phyloP scores from a whole-genome alignment of 1,140 invertebrate genomes.

The Megalonaias nervosa region DNA sequence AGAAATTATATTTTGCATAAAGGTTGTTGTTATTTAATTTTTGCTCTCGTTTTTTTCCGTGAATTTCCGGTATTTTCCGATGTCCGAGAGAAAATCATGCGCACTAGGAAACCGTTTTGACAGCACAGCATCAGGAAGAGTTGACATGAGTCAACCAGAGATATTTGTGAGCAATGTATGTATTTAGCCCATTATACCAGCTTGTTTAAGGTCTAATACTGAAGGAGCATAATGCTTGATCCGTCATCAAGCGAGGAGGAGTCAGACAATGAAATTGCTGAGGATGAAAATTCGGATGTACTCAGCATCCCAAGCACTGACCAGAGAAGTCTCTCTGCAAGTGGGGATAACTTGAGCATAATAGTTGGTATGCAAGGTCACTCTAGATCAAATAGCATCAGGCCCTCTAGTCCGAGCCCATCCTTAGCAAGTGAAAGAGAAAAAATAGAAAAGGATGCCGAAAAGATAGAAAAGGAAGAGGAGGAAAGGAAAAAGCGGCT shows the following conservation, averaged over 20 bases:
- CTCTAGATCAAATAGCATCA: constrained; percentile 75
- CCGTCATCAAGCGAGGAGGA: constrained; percentile 74
- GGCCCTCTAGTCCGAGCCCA: constrained; percentile 87
- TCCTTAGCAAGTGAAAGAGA: constrained; percentile 84
- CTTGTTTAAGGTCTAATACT: no score
- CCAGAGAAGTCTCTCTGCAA: constrained; percentile 69
- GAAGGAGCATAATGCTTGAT: constrained; percentile 70
- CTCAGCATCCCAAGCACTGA: constrained; percentile 67
- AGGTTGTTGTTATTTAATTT: no score
- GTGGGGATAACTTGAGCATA: constrained; percentile 72
- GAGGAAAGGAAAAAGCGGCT: constrained; percentile 75
- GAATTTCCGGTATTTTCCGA: no score
- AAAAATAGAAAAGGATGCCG: constrained; percentile 63
- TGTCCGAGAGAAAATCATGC: no score
- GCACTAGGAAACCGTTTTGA: no score
- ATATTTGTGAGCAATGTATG: no score
- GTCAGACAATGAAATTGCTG: constrained; percentile 66
- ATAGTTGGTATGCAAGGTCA: constrained; percentile 56
- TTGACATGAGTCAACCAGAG: no score
- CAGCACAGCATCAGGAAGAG: no score
- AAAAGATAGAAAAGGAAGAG: constrained; percentile 68
- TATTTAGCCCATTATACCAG: no score
- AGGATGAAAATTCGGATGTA: constrained; percentile 73
- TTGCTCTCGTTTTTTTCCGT: no score
- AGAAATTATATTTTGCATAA: no score